Percentiles rank a stretch among this genome's conserved stretches.
These are phyloP conservation scores for Ooceraea biroi DNA, from an alignment of 1,140 invertebrate species.

Conservation along the genomic window DNA sequence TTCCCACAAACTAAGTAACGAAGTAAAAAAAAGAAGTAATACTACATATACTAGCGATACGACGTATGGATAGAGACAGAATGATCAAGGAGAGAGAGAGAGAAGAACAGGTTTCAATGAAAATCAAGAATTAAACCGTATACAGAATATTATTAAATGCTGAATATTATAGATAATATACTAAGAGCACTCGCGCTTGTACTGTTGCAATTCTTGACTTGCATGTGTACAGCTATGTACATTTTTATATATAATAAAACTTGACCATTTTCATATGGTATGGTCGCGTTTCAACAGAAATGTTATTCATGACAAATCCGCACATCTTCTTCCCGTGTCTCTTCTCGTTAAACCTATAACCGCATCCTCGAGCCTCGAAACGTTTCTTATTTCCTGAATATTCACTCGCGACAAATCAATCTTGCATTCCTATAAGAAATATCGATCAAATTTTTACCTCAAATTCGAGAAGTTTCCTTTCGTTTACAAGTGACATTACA, in stretches of 20 bases:
- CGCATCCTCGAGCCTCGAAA: no score
- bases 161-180: constrained; percentile 78
- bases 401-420: constrained; percentile 5
- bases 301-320: constrained; percentile 71
- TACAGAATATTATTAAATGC: constrained; percentile 79
- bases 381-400: constrained; percentile 11
- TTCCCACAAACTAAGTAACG: constrained; percentile 72
- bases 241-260: constrained; percentile 82
- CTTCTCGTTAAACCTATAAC: constrained; percentile 21
- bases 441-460: constrained; percentile 1
- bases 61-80: constrained; percentile 75
- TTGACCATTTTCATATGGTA: constrained; percentile 51
- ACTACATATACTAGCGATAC: constrained; percentile 71
- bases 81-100: constrained; percentile 64
- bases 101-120: constrained; percentile 73
- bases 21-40: constrained; percentile 66
- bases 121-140: constrained; percentile 74
- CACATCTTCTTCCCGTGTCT: constrained; percentile 59
- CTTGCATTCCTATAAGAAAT: not conserved
- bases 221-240: constrained; percentile 83
- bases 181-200: constrained; percentile 83
- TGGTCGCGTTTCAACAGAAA: constrained; percentile 74
- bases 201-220: constrained; percentile 82
- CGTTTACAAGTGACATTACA: not conserved
- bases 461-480: not conserved